These are phyloP conservation scores for Thera britannica DNA, from an alignment of 2,888 invertebrate species.

Conservation along the genomic window DNA sequence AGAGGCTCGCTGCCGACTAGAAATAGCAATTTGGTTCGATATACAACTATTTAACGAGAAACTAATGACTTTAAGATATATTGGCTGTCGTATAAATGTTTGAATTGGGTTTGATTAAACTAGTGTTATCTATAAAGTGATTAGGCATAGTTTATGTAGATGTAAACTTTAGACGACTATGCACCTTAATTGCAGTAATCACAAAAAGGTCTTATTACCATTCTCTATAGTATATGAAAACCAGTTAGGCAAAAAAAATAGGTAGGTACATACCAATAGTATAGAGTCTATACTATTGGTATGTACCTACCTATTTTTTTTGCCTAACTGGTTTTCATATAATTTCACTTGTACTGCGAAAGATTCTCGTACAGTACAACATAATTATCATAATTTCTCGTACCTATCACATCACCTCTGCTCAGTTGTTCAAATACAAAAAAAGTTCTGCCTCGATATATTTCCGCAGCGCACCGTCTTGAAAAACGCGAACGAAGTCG, in stretches of 20 bases:
- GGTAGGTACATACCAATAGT: too few relatives aligned
- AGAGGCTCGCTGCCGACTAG: constrained; percentile 51
- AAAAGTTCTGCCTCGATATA: constrained; percentile 6
- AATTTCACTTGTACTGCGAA: too few relatives aligned
- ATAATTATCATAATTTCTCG: too few relatives aligned
- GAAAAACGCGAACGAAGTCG: constrained; percentile 52
- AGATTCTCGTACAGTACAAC: too few relatives aligned
- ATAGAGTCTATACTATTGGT: too few relatives aligned
- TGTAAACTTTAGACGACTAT: constrained; percentile 3
- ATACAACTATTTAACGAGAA: constrained; percentile 52
- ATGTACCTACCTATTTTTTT: too few relatives aligned
- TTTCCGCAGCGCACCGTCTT: constrained; percentile 35
- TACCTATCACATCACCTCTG: too few relatives aligned
- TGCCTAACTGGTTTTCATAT: too few relatives aligned
- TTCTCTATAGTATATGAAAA: too few relatives aligned
- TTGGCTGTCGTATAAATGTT: constrained; percentile 39
- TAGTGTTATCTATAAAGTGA: constrained; percentile 36
- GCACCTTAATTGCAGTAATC: neutral
- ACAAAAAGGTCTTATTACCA: too few relatives aligned
- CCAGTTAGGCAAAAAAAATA: too few relatives aligned
- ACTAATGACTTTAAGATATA: constrained; percentile 45
- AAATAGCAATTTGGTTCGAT: constrained; percentile 53
- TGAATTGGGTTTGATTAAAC: constrained; percentile 42
- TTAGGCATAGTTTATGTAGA: constrained; percentile 31
- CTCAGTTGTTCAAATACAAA: neutral